Evolutionary conservation across 2,113 vertebrate genomes (phyloP).

Genomic region (Brachionichthys hirsutus): DNA sequence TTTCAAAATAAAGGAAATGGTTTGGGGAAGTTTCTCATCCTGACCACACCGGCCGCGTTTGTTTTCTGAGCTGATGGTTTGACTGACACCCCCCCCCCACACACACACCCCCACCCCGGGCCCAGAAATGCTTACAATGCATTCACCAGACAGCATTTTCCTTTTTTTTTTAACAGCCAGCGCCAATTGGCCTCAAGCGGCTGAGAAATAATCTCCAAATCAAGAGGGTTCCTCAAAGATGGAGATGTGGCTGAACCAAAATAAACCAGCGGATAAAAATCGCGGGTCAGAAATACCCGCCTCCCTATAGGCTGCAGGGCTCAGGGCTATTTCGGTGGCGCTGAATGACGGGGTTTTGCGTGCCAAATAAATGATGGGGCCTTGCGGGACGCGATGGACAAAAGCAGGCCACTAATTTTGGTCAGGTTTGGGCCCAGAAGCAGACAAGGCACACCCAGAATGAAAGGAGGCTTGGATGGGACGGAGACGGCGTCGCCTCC

Average conservation of each 20-base stretch:
- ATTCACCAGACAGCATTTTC: not conserved
- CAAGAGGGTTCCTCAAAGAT: not conserved
- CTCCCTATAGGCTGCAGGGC: constrained; percentile 12
- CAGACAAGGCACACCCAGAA: constrained; percentile 73
- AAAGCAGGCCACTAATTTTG: constrained; percentile 78
- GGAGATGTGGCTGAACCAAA: constrained; percentile 16
- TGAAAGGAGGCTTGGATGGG: constrained; percentile 44
- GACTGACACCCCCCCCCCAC: not conserved
- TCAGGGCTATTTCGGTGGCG: constrained; percentile 62
- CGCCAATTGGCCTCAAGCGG: not conserved
- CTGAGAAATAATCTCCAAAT: not conserved
- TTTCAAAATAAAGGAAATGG: not conserved
- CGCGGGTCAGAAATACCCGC: constrained; percentile 35
- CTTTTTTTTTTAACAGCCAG: not conserved
- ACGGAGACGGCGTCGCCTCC: constrained; percentile 5
- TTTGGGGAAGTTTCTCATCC: constrained; percentile 7
- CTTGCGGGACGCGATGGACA: constrained; percentile 60
- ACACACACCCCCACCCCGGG: too few relatives aligned
- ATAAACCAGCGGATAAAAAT: constrained; percentile 33
- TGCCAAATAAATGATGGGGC: constrained; percentile 76
- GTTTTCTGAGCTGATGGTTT: too few relatives aligned
- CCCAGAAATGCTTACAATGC: too few relatives aligned
- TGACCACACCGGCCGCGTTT: constrained; percentile 21
- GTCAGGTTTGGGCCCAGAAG: constrained; percentile 61
- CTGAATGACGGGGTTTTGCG: constrained; percentile 68